These are phyloP conservation scores for Desmophyllum pertusum DNA, from an alignment of 92 coral and sea anemone species.

Conservation along the genomic window DNA sequence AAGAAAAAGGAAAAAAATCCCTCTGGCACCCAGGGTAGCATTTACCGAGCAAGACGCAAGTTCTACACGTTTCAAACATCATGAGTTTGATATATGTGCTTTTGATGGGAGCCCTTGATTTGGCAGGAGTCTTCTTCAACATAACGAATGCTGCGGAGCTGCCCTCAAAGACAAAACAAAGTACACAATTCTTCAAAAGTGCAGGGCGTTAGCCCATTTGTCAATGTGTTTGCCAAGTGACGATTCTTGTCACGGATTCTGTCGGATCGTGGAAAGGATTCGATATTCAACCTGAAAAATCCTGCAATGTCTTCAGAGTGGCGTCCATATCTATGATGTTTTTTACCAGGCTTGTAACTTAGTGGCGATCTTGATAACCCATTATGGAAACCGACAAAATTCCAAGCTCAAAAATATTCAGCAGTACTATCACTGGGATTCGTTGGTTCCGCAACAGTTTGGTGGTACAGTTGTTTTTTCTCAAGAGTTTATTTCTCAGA, in stretches of 20 bases:
- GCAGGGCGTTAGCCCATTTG: background rate
- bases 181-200: background rate
- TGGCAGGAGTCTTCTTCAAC: slow-evolving; percentile 9
- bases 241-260: background rate
- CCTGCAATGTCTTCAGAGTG: background rate
- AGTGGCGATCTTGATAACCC: background rate
- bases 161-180: slow-evolving; percentile 7
- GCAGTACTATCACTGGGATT: background rate
- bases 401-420: background rate
- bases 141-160: slow-evolving; percentile 4
- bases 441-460: background rate
- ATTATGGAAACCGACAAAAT: background rate
- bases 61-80: no score
- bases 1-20: no score
- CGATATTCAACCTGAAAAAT: background rate
- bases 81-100: background rate
- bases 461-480: slow-evolving; percentile 3
- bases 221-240: background rate
- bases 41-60: no score
- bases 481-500: background rate
- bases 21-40: no score
- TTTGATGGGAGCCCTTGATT: background rate
- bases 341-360: background rate
- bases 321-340: background rate
- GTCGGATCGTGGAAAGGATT: background rate